A percentile compares a stretch with the other conserved stretches of the same genome.
Evolutionary conservation across 2,888 invertebrate species (phyloP).

Genomic region (Erebia palarica): DNA sequence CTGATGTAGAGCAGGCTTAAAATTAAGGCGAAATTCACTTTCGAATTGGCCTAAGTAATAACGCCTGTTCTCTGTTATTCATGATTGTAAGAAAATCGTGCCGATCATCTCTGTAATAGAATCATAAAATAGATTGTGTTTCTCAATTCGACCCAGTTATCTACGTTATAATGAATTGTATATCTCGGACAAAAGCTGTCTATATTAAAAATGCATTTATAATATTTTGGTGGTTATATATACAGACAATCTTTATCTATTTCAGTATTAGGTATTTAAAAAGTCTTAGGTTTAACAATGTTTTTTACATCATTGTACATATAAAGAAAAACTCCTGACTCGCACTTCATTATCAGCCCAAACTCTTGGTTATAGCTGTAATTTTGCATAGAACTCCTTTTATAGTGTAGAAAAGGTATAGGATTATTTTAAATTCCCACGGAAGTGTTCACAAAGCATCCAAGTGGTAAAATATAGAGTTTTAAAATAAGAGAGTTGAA

Average conservation of each 20-base stretch:
- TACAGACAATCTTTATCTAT: neutral
- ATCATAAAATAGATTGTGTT: slow-evolving; percentile 26
- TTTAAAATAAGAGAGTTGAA: slow-evolving; percentile 33
- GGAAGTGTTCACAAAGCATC: neutral
- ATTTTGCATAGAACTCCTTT: too few species aligned
- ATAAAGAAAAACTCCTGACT: too few species aligned
- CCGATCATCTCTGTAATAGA: slow-evolving; percentile 22
- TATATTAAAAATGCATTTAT: neutral
- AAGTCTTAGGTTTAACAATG: neutral
- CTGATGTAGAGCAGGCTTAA: slow-evolving; percentile 15
- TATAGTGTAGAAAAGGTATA: too few species aligned
- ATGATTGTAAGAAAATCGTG: slow-evolving; percentile 27
- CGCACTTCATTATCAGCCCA: too few species aligned
- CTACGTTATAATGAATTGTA: slow-evolving; percentile 23
- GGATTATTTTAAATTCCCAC: too few species aligned
- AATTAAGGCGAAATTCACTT: slow-evolving; percentile 30
- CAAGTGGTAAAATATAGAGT: neutral
- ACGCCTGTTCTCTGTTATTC: slow-evolving; percentile 25
- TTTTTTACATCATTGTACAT: too few species aligned
- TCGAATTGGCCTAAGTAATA: slow-evolving; percentile 30
- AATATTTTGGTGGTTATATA: neutral
- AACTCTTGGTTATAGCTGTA: too few species aligned
- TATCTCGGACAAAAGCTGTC: slow-evolving; percentile 20
- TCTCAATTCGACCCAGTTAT: slow-evolving; percentile 26
- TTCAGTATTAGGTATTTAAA: neutral